Conservation (phyloP, 2,888 invertebrate genomes). For the Gymnocheta viridis region DNA sequence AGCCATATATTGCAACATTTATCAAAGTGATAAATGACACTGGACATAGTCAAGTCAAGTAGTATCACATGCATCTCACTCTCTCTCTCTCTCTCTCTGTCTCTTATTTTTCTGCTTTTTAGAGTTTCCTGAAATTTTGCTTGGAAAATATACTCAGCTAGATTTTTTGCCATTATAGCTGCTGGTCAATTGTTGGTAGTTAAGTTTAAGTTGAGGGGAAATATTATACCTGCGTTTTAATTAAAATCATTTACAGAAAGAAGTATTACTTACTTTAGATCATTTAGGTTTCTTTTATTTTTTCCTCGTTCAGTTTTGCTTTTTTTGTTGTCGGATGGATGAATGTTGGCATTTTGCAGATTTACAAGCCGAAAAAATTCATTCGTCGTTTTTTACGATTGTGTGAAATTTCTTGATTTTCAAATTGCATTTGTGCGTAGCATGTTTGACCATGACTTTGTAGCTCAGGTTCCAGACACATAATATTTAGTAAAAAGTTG, state of each 20-base stretch:
- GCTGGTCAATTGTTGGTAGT: conserved; percentile 12
- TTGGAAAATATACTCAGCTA: conserved; percentile 48
- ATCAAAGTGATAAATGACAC: conserved; percentile 74
- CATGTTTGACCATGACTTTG: conserved; percentile 64
- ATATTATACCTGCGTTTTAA: conserved; percentile 69
- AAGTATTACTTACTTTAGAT: conserved; percentile 68
- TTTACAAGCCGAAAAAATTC: conserved; percentile 44
- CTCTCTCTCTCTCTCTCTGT: conserved; percentile 29
- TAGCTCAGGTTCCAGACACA: conserved; percentile 66
- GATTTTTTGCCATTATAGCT: conserved; percentile 22
- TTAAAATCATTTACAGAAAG: conserved; percentile 69
- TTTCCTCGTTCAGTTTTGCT: conserved; percentile 20
- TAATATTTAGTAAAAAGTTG: conserved; percentile 51
- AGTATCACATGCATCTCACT: conserved; percentile 61
- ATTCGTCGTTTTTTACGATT: conserved; percentile 46
- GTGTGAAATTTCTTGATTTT: conserved; percentile 35
- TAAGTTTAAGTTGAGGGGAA: conserved; percentile 54
- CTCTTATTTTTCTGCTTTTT: conserved; percentile 18
- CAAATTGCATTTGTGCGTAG: conserved; percentile 44
- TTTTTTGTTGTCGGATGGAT: conserved; percentile 42
- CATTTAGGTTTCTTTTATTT: conserved; percentile 27
- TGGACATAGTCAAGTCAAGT: conserved; percentile 70
- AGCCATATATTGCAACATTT: conserved; percentile 71
- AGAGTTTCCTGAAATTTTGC: conserved; percentile 21
- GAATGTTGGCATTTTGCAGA: conserved; percentile 54